phyloP scores from a whole-genome alignment of 2,888 invertebrate species.

The Pantelozetes paolii region DNA sequence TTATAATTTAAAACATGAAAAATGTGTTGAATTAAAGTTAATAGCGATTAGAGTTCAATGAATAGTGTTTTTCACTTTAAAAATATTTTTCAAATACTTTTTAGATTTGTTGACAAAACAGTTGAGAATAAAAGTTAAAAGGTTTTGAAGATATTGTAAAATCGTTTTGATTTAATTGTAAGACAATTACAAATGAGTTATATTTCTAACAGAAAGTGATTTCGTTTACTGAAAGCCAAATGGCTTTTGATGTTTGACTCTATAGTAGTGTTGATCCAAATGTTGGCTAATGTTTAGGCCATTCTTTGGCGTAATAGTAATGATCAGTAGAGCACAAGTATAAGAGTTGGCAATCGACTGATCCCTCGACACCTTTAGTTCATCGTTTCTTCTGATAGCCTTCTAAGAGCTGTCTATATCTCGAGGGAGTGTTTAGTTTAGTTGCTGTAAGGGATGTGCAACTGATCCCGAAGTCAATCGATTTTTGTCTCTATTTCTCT shows the following conservation, averaged over 20 bases:
- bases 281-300: conserved; percentile 29
- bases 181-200: conserved; percentile 17
- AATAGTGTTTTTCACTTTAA: not conserved
- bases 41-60: not conserved
- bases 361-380: conserved; percentile 33
- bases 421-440: conserved; percentile 36
- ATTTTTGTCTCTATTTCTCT: conserved; percentile 5
- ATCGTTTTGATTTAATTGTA: conserved; percentile 20
- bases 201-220: conserved; percentile 16
- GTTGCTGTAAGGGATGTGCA: conserved; percentile 26
- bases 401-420: conserved; percentile 23
- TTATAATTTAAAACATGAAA: not conserved
- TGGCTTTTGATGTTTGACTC: not conserved
- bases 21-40: not conserved
- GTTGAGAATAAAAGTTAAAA: conserved; percentile 7
- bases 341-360: conserved; percentile 29
- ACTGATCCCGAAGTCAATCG: conserved; percentile 12
- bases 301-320: conserved; percentile 18
- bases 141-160: not conserved
- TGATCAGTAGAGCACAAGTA: not conserved
- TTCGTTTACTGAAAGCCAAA: not conserved
- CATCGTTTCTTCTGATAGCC: conserved; percentile 10
- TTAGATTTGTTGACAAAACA: not conserved
- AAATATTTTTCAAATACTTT: not conserved
- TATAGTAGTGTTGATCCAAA: conserved; percentile 7